Conservation (phyloP, 2,113 vertebrate species). For the Lonchura striata region DNA sequence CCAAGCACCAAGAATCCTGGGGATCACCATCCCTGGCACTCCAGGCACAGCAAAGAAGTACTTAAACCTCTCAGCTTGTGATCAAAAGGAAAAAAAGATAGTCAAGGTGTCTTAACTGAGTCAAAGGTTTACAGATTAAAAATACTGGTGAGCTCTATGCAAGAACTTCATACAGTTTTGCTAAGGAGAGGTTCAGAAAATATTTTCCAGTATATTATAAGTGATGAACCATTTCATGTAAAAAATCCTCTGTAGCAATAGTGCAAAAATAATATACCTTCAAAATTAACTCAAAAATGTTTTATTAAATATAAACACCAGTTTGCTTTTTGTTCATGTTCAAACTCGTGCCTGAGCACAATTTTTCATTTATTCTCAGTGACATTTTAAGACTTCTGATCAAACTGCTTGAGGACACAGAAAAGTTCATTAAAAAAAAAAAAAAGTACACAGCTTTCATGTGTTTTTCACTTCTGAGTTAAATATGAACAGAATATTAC, state of each 20-base stretch:
- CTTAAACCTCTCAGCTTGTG: background rate
- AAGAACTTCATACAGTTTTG: background rate
- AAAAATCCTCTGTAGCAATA: background rate
- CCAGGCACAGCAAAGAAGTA: background rate
- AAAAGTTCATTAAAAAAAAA: background rate
- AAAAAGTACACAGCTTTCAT: background rate
- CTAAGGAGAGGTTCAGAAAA: background rate
- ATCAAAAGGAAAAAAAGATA: background rate
- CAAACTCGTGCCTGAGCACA: background rate
- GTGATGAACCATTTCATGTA: background rate
- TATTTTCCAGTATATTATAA: background rate
- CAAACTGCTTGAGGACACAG: background rate
- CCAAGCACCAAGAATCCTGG: background rate
- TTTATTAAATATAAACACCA: background rate
- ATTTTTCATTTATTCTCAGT: background rate
- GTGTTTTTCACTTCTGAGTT: background rate
- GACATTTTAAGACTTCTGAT: background rate
- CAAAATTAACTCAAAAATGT: background rate
- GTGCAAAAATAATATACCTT: background rate
- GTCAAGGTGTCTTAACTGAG: background rate
- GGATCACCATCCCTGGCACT: background rate
- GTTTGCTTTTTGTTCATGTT: background rate
- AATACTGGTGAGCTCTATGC: background rate
- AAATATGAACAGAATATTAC: background rate
- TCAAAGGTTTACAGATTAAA: background rate